Conservation (phyloP, 2,888 invertebrate species). For the Sphaerophoria taeniata region DNA sequence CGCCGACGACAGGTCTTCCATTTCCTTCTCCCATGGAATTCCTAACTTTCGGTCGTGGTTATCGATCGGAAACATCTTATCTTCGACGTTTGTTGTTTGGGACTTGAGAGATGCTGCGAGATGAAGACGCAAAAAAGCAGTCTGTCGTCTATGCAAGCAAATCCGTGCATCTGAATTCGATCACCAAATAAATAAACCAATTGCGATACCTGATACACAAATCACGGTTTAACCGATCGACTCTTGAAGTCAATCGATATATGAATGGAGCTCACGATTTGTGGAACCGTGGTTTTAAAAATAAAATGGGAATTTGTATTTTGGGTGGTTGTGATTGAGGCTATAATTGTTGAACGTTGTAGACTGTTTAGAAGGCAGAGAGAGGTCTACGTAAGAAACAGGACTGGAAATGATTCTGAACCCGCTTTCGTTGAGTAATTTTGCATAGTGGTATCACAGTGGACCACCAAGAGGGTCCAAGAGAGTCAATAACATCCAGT, state of each 20-base stretch:
- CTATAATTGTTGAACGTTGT: too few relatives aligned
- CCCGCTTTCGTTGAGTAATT: too few relatives aligned
- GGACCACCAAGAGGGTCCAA: too few relatives aligned
- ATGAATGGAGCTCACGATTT: constrained; percentile 61
- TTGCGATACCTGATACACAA: constrained; percentile 50
- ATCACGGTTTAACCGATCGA: constrained; percentile 12
- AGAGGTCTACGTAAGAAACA: too few relatives aligned
- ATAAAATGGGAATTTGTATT: too few relatives aligned
- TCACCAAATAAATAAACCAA: constrained; percentile 70
- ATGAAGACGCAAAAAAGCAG: constrained; percentile 69
- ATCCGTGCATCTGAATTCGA: constrained; percentile 59
- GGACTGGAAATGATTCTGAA: too few relatives aligned
- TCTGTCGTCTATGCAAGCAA: constrained; percentile 25
- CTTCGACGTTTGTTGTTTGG: not conserved
- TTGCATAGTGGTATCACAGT: too few relatives aligned
- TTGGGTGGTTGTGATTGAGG: too few relatives aligned
- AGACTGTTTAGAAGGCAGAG: too few relatives aligned
- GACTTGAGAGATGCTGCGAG: constrained; percentile 7
- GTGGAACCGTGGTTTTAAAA: not conserved
- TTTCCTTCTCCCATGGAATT: constrained; percentile 21
- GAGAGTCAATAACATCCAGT: too few relatives aligned
- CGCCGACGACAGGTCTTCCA: constrained; percentile 45
- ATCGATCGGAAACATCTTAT: constrained; percentile 58
- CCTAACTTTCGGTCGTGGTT: constrained; percentile 23
- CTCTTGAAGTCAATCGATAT: not conserved